phyloP scores from a whole-genome alignment of 2,113 vertebrate genomes.

The Accipiter virgatus region DNA sequence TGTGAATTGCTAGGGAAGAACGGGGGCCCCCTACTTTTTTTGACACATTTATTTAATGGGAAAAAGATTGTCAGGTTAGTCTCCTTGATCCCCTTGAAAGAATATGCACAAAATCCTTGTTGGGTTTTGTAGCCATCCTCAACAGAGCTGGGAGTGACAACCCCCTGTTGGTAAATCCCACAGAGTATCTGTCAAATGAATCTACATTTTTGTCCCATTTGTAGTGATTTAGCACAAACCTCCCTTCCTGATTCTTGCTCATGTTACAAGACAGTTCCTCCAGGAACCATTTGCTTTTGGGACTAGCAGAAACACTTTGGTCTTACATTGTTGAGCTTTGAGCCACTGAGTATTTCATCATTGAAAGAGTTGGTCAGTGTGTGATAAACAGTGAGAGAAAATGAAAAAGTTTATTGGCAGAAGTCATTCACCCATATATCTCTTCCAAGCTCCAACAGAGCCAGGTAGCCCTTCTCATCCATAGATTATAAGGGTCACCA shows the following conservation, averaged over 20 bases:
- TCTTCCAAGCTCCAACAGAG: background rate
- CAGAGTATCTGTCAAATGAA: background rate
- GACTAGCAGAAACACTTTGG: background rate
- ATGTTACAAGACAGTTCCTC: background rate
- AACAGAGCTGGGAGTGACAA: background rate
- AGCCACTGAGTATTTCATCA: background rate
- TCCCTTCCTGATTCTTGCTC: fast-evolving
- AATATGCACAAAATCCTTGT: background rate
- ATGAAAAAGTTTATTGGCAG: background rate
- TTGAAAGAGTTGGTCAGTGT: background rate
- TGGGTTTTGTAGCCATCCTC: background rate
- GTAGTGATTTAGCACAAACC: background rate
- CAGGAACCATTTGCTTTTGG: background rate
- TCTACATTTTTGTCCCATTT: background rate
- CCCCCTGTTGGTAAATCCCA: fast-evolving
- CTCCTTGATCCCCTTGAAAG: background rate
- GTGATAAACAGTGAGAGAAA: background rate
- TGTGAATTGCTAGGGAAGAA: background rate
- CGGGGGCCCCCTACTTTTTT: background rate
- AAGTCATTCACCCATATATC: background rate
- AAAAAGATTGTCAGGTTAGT: no score
- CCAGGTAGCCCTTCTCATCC: background rate
- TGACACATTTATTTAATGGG: background rate
- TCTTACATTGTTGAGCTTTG: background rate
- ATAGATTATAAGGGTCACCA: fast-evolving